Base-by-base conservation (phyloP, 2,888 invertebrate species). In the Antitype chi region DNA sequence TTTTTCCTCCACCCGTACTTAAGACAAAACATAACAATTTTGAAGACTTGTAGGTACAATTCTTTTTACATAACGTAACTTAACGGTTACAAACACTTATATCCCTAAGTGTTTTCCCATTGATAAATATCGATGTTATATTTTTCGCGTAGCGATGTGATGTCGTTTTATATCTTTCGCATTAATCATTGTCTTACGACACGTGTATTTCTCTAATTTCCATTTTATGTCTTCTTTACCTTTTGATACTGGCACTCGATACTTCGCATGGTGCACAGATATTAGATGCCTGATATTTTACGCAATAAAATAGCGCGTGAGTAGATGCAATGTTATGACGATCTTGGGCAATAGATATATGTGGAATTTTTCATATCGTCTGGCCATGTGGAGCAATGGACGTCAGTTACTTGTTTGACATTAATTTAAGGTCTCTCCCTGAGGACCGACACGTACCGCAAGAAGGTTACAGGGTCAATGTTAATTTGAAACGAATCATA, bases 381-480 rank as follows among this genome's bases (percentile, higher is more conserved):
- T 59, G 55, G 57, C 69, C 52, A 73, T 67, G 43, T 47, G 38
- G 60, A 72, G 64, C 63, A 63, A 47, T 59, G 25, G 20, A 28
- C 55, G 23, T 73, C 59, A 62, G 57, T 20, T 28, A 71, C 62
- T 64, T n/a, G 49, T 71, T 66, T 59, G 43, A 43, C 60, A 85
- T 77, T 81, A 66, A 53, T 66, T 69, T 74, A 81, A 81, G 62
- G 77, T 81, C 52, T 85, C 77, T 85, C 85, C 85, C 85, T 72
- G 70, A 74, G 82, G 68, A 60, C 52, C 55, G 66, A 55, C 82
- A 81, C 82, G 81, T 84, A 84, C n/a, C 15, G 57, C 49, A 23
- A 69, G 76, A 84, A 82, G 85, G 85, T 74, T 77, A 82, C 79
- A 81, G 86, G 88, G 83, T 88, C 88, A 88, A 86, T 86, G 88